phyloP scores from a whole-genome alignment of 2,797 vertebrate genomes.

The Catostomus latipinnis region DNA sequence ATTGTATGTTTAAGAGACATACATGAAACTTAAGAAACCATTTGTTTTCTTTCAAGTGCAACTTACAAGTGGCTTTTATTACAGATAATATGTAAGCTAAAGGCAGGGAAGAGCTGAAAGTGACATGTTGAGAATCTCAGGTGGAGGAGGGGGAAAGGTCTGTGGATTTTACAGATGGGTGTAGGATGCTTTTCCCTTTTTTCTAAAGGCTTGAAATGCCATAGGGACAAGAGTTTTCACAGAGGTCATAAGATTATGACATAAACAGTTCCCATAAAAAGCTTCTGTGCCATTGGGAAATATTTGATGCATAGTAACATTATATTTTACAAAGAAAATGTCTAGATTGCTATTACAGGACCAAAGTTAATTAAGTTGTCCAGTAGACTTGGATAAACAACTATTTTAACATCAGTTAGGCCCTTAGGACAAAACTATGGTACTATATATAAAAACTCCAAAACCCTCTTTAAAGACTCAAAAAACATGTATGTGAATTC shows the following conservation, averaged over 20 bases:
- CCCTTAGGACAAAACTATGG: slow-evolving; percentile 61
- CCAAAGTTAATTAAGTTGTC: slow-evolving; percentile 75
- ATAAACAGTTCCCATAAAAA: slow-evolving; percentile 70
- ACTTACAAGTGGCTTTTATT: slow-evolving; percentile 64
- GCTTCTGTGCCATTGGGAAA: slow-evolving; percentile 60
- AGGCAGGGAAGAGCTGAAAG: too few species aligned
- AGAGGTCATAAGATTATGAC: slow-evolving; percentile 73
- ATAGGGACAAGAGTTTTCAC: slow-evolving; percentile 55
- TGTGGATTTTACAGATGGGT: slow-evolving; percentile 58
- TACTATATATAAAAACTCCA: slow-evolving; percentile 37
- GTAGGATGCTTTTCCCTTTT: slow-evolving; percentile 66
- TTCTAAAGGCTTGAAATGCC: slow-evolving; percentile 31
- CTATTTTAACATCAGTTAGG: slow-evolving; percentile 78
- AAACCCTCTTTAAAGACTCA: slow-evolving; percentile 73
- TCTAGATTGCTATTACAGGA: slow-evolving; percentile 37
- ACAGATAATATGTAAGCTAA: too few species aligned
- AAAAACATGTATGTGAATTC: slow-evolving; percentile 71
- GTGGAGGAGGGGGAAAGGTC: too few species aligned
- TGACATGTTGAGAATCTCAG: too few species aligned
- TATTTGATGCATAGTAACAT: slow-evolving; percentile 67
- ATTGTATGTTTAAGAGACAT: slow-evolving; percentile 61
- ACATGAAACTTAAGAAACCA: slow-evolving; percentile 38
- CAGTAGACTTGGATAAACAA: slow-evolving; percentile 75
- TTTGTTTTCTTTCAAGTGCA: slow-evolving; percentile 55
- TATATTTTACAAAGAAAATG: slow-evolving; percentile 58